phyloP scores from a whole-genome alignment of 2,113 vertebrate genomes.

The Peromyscus leucopus region DNA sequence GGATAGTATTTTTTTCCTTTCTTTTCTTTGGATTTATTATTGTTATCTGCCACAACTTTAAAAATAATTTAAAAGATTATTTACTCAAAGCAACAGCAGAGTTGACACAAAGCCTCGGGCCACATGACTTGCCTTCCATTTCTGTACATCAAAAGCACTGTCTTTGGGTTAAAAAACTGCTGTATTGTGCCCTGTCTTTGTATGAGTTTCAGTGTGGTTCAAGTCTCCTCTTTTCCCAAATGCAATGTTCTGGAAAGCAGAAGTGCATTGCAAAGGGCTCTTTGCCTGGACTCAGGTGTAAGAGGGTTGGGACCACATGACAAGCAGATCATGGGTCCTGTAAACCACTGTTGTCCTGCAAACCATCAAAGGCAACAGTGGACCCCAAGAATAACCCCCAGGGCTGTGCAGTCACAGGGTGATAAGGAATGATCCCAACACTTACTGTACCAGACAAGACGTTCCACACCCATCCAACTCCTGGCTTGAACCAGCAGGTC shows the following conservation, averaged over 20 bases:
- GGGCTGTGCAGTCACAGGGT: not conserved
- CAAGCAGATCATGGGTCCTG: no score
- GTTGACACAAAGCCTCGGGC: not conserved
- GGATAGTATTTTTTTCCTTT: rapidly evolving
- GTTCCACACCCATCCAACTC: constrained; percentile 19
- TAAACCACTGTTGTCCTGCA: not conserved
- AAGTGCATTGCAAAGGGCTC: rapidly evolving
- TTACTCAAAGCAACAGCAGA: not conserved
- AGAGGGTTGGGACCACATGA: rapidly evolving
- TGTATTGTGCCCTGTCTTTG: no score
- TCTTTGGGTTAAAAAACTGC: not conserved
- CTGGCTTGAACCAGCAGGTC: constrained; percentile 90
- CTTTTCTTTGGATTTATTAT: not conserved
- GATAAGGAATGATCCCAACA: constrained; percentile 48
- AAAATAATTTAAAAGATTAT: not conserved
- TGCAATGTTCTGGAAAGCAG: rapidly evolving
- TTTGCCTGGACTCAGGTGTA: not conserved
- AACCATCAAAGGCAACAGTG: not conserved
- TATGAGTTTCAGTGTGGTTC: not conserved
- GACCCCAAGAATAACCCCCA: no score
- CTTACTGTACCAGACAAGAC: constrained; percentile 93
- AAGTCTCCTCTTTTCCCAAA: not conserved
- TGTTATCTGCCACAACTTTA: not conserved
- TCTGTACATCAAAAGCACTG: not conserved
- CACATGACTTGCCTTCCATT: rapidly evolving